A percentile compares a stretch with the other conserved stretches of the same genome.
These are phyloP conservation scores for Tetramorium simillimum DNA, from an alignment of 1,140 invertebrate genomes.

Conservation along the genomic window DNA sequence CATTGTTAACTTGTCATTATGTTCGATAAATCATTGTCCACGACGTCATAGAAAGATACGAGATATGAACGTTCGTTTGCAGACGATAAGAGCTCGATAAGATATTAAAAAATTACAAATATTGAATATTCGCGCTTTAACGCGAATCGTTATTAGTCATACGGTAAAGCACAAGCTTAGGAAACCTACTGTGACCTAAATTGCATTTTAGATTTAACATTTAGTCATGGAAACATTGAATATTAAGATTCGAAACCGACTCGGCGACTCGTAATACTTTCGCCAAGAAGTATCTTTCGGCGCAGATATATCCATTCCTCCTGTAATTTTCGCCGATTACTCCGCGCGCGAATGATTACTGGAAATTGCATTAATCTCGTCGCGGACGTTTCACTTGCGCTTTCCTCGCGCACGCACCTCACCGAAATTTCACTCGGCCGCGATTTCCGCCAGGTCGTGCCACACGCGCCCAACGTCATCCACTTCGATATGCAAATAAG, in stretches of 20 bases:
- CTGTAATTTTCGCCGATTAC: background rate
- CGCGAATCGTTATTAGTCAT: background rate
- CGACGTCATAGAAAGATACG: background rate
- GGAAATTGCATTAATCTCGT: background rate
- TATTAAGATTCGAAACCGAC: background rate
- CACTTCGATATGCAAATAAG: conserved; percentile 67
- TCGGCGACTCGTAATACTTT: background rate
- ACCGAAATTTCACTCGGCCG: conserved; percentile 24
- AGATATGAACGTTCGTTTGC: background rate
- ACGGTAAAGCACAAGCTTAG: too few relatives aligned
- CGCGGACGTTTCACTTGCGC: conserved; percentile 28
- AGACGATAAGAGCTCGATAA: background rate
- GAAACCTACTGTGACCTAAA: background rate
- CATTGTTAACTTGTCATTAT: conserved; percentile 9
- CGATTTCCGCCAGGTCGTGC: background rate
- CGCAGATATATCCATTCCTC: background rate
- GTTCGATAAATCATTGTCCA: background rate
- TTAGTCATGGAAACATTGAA: background rate
- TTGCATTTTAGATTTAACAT: background rate
- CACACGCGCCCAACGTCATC: background rate
- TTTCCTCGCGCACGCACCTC: conserved; percentile 24
- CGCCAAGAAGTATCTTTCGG: background rate
- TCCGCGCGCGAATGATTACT: background rate
- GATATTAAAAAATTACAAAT: background rate
- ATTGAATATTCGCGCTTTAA: background rate